Conservation (phyloP, 2,113 vertebrate genomes). For the Zosterops pallidus region DNA sequence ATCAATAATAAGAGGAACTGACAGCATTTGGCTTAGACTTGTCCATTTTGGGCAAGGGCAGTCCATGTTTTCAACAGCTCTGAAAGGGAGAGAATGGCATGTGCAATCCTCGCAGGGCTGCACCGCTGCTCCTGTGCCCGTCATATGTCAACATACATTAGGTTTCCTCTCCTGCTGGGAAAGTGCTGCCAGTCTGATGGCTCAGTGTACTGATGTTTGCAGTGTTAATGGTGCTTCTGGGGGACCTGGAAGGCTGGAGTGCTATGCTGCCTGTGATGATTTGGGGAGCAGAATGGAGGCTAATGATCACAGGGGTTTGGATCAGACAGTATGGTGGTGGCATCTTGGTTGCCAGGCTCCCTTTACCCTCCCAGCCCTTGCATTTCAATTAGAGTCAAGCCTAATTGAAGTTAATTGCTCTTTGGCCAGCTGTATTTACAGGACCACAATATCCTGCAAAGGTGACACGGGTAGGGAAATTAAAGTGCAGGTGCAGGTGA, state of each 20-base stretch:
- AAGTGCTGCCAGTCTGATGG: constrained; percentile 1
- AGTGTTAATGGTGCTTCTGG: not conserved
- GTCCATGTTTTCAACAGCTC: not conserved
- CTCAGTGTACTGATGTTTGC: not conserved
- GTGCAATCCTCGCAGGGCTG: not conserved
- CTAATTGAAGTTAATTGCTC: not conserved
- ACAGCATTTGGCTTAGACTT: constrained; percentile 30
- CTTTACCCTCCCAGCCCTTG: not conserved
- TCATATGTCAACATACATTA: not conserved
- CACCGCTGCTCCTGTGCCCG: not conserved
- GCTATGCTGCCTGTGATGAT: not conserved
- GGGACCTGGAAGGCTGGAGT: not conserved
- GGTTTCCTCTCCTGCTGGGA: not conserved
- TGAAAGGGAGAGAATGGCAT: not conserved
- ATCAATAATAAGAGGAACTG: not conserved
- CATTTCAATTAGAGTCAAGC: not conserved
- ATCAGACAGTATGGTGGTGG: not conserved
- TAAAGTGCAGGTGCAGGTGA: not conserved
- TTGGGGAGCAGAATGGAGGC: not conserved
- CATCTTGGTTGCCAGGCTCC: not conserved
- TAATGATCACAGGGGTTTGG: not conserved
- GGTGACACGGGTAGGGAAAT: not conserved
- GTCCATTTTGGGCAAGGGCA: constrained; percentile 4
- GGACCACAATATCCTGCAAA: not conserved
- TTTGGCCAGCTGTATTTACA: not conserved